Conservation (phyloP, 2,113 vertebrate genomes). For the Garra rufa region DNA sequence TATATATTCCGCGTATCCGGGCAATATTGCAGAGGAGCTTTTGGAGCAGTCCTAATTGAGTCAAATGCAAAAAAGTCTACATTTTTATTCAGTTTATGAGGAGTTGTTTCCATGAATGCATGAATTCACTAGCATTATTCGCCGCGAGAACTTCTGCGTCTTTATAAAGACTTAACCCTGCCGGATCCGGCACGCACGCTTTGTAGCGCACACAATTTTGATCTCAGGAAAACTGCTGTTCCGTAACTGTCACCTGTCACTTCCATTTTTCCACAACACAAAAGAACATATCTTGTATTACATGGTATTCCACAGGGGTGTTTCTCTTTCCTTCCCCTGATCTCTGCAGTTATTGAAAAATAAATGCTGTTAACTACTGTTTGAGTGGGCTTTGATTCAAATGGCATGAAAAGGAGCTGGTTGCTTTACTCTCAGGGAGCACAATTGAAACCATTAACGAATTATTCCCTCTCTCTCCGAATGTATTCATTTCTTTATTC, state of each 20-base stretch:
- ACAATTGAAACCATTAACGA: constrained; percentile 72
- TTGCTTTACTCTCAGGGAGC: constrained; percentile 67
- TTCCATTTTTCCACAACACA: constrained; percentile 75
- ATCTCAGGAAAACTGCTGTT: constrained; percentile 67
- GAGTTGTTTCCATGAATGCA: constrained; percentile 57
- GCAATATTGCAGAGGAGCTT: background rate
- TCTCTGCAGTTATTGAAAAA: constrained; percentile 72
- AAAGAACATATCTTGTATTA: constrained; percentile 70
- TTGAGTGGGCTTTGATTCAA: constrained; percentile 75
- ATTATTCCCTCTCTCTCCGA: constrained; percentile 73
- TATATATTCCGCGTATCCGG: background rate
- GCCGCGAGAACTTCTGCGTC: constrained; percentile 59
- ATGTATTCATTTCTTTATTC: constrained; percentile 80
- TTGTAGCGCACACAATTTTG: constrained; percentile 70
- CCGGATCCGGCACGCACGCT: constrained; percentile 55
- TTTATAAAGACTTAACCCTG: constrained; percentile 71
- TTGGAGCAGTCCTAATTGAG: background rate
- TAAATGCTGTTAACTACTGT: constrained; percentile 72
- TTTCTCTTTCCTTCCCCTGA: constrained; percentile 64
- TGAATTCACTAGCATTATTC: constrained; percentile 63
- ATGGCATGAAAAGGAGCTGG: constrained; percentile 67
- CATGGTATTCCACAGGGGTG: constrained; percentile 63
- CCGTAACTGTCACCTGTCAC: constrained; percentile 78
- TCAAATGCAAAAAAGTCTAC: constrained; percentile 60
- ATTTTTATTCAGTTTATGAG: constrained; percentile 73